These are phyloP conservation scores for Drosophila nr. perissopoda DNA, from an alignment of 2,888 invertebrate genomes.

Conservation along the genomic window DNA sequence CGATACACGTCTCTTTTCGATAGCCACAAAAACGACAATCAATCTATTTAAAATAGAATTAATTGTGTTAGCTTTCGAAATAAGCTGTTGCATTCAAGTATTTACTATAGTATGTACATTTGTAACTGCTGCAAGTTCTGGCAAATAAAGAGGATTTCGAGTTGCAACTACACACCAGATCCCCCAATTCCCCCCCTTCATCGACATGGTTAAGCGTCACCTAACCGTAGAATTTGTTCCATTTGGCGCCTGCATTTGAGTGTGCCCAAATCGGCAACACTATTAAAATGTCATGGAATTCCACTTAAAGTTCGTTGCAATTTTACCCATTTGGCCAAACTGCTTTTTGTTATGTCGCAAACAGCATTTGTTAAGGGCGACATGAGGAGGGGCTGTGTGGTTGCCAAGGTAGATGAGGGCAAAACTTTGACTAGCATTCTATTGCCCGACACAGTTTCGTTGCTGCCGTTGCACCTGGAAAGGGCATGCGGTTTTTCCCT, in stretches of 20 bases:
- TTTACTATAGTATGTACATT: not conserved
- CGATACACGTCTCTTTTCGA: not conserved
- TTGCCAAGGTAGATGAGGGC: slow-evolving; percentile 34
- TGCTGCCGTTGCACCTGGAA: slow-evolving; percentile 70
- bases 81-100: not conserved
- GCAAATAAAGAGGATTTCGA: not conserved
- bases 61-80: not conserved
- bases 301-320: slow-evolving; percentile 73
- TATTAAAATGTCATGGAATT: slow-evolving; percentile 80
- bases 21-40: not conserved
- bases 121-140: not conserved
- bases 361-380: slow-evolving; percentile 8
- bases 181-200: not conserved
- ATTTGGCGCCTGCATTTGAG: slow-evolving; percentile 51
- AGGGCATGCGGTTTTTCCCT: slow-evolving; percentile 61
- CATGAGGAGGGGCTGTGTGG: not conserved
- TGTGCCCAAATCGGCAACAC: slow-evolving; percentile 58
- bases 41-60: not conserved
- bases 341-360: slow-evolving; percentile 54
- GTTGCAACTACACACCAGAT: not conserved
- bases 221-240: not conserved
- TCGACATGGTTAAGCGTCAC: not conserved
- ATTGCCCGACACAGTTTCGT: slow-evolving; percentile 65
- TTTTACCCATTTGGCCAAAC: slow-evolving; percentile 62
- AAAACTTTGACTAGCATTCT: slow-evolving; percentile 74